A percentile compares a stretch with the other conserved stretches of the same genome.
Conservation (phyloP, 2,113 vertebrate species). For the Phylloscopus whistleri region DNA sequence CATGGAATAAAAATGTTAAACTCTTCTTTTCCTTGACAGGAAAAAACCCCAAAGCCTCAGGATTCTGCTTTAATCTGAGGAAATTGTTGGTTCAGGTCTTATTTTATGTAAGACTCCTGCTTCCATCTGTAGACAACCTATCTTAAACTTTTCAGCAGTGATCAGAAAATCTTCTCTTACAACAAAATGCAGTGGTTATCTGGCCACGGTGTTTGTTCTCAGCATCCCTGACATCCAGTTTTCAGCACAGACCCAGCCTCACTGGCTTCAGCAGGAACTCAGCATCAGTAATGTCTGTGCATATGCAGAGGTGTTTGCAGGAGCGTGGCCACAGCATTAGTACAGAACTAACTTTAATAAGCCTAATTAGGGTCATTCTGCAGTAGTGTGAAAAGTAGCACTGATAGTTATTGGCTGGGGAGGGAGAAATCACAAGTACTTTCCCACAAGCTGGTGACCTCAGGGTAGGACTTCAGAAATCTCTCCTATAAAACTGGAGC, state of each 20-base stretch:
- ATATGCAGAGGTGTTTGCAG: not conserved
- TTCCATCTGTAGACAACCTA: not conserved
- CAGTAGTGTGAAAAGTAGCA: slow-evolving; percentile 30
- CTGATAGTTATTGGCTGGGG: not conserved
- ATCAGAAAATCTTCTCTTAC: not conserved
- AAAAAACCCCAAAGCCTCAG: rapidly evolving
- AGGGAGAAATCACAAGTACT: not conserved
- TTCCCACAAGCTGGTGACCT: slow-evolving; percentile 20
- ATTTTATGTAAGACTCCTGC: not conserved
- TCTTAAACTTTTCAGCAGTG: not conserved
- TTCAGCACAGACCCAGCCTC: not conserved
- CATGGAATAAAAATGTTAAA: not conserved
- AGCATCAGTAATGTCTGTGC: not conserved
- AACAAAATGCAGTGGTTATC: not conserved
- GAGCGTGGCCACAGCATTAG: not conserved
- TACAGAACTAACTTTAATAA: slow-evolving; percentile 9
- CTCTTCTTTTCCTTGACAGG: not conserved
- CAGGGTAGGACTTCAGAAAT: slow-evolving; percentile 26
- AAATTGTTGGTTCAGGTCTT: not conserved
- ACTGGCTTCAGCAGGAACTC: not conserved
- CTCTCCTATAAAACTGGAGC: slow-evolving; percentile 21
- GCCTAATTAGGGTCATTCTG: slow-evolving; percentile 21
- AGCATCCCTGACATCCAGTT: not conserved
- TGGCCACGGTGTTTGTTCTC: not conserved
- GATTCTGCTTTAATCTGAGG: not conserved